Percentiles rank a stretch among this genome's conserved stretches.
These are phyloP conservation scores for Sylvicapra grimmia DNA, from an alignment of 2,113 vertebrate genomes.

Conservation along the genomic window DNA sequence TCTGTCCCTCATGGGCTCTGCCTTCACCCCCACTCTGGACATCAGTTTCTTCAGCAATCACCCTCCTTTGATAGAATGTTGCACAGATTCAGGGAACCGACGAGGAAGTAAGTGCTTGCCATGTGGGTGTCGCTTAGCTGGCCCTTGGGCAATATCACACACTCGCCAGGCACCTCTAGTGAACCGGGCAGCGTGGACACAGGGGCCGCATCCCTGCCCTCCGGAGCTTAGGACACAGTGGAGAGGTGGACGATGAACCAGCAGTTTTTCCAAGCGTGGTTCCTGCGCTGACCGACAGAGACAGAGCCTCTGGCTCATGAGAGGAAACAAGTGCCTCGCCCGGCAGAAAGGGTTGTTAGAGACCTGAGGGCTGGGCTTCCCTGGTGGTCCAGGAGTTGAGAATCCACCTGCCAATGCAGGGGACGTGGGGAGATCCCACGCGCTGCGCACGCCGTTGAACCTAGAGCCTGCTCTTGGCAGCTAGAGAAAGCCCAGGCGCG, in stretches of 20 bases:
- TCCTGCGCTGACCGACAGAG: fast-evolving
- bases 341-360: background rate
- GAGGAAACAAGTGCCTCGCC: fast-evolving
- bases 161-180: too few species aligned
- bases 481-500: background rate
- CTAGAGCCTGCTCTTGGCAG: background rate
- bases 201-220: background rate
- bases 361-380: background rate
- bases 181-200: fast-evolving
- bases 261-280: fast-evolving
- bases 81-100: background rate
- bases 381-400: background rate
- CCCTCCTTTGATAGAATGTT: background rate
- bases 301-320: fast-evolving
- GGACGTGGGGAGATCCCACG: background rate
- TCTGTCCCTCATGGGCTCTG: background rate
- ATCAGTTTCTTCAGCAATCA: background rate
- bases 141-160: background rate
- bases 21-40: background rate
- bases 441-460: fast-evolving
- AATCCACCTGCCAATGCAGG: background rate
- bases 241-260: fast-evolving
- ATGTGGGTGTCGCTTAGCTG: background rate
- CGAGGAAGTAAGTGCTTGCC: fast-evolving
- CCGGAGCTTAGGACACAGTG: fast-evolving